Evolutionary conservation across 2,888 invertebrate species (phyloP).

Genomic region (Meganola albula): DNA sequence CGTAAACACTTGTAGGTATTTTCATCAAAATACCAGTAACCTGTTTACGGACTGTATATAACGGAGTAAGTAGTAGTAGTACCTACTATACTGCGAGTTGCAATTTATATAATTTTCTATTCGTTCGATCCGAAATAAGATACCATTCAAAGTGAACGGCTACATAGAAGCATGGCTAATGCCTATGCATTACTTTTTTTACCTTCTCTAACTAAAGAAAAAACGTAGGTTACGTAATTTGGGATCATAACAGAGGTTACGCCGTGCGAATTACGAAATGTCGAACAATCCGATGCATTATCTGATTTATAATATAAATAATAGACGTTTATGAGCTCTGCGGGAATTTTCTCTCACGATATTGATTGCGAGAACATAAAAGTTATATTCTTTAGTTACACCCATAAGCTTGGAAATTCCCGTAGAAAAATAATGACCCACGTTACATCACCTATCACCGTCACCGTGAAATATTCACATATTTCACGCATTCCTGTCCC

Average conservation of each 20-base stretch:
- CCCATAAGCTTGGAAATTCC: conserved; percentile 6
- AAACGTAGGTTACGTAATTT: conserved; percentile 40
- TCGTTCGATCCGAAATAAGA: conserved; percentile 52
- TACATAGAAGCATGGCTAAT: conserved; percentile 47
- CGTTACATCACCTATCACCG: too few relatives aligned
- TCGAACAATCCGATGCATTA: conserved; percentile 34
- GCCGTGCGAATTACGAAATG: conserved; percentile 39
- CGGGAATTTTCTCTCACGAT: conserved; percentile 24
- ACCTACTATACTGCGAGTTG: conserved; percentile 50
- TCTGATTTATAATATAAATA: conserved; percentile 38
- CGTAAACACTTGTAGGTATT: too few relatives aligned
- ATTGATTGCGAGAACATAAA: conserved; percentile 15
- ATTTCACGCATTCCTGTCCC: too few relatives aligned
- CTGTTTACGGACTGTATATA: conserved; percentile 47
- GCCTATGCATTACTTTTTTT: conserved; percentile 56
- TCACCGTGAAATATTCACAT: too few relatives aligned
- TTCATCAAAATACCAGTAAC: conserved; percentile 35
- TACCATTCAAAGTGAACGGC: conserved; percentile 54
- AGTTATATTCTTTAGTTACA: too few relatives aligned
- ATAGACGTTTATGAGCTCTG: conserved; percentile 21
- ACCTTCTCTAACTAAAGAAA: conserved; percentile 38
- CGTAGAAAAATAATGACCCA: neutral
- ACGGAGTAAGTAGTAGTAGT: conserved; percentile 31
- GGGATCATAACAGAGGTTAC: conserved; percentile 24
- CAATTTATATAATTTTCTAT: conserved; percentile 65